Percentiles rank a stretch among this genome's conserved stretches.
Conservation (phyloP, 1,140 invertebrate genomes). For the Penaeus japonicus region DNA sequence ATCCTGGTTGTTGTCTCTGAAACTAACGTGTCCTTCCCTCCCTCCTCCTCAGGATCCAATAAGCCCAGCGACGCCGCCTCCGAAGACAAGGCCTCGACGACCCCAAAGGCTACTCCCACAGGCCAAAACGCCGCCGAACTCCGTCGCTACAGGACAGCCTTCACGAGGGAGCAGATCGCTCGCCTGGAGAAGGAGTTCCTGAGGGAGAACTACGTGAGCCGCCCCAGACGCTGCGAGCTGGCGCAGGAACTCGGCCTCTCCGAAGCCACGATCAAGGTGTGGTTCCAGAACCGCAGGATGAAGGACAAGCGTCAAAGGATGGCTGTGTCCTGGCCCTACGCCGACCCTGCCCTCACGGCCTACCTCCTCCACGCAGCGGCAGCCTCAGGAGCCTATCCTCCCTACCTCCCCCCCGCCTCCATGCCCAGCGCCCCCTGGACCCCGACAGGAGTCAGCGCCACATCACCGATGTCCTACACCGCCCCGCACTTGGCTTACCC, state of each 20-base stretch:
- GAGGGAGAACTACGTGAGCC: constrained; percentile 97
- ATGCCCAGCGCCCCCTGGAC: constrained; percentile 31
- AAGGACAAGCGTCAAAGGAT: constrained; percentile 96
- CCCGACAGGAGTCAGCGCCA: not conserved
- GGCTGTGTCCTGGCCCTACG: constrained; percentile 93
- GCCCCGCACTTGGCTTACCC: not conserved
- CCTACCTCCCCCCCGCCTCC: constrained; percentile 10
- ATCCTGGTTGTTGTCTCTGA: too few relatives aligned
- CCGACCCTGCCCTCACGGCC: constrained; percentile 89
- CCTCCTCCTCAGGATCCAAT: too few relatives aligned
- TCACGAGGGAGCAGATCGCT: constrained; percentile 92
- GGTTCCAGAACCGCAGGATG: constrained; percentile 99
- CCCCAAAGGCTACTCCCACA: not conserved
- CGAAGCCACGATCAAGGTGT: constrained; percentile 99
- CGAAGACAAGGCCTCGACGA: not conserved
- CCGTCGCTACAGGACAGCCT: constrained; percentile 91
- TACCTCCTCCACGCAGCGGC: constrained; percentile 81
- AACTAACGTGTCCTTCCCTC: too few relatives aligned
- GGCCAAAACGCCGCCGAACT: constrained; percentile 9
- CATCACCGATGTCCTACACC: not conserved
- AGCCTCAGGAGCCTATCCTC: constrained; percentile 64
- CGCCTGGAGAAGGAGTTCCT: constrained; percentile 96
- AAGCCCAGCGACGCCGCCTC: not conserved
- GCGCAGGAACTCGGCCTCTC: constrained; percentile 91
- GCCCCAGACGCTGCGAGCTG: constrained; percentile 92